Base-by-base conservation (phyloP, 2,797 vertebrate genomes). In the Lagodon rhomboides region DNA sequence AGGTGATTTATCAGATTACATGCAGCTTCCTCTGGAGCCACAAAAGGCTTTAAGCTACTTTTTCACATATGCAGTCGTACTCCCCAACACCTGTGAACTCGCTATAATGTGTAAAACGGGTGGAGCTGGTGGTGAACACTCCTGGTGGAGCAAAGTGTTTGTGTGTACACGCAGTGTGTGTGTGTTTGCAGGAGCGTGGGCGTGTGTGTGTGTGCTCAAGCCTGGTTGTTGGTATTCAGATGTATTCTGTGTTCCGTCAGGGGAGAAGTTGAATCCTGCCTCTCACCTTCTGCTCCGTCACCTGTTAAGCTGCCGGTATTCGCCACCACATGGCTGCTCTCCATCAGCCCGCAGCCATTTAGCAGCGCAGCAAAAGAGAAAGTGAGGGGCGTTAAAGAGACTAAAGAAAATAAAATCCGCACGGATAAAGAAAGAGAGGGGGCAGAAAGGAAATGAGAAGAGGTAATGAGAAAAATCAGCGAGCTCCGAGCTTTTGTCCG, bases 221-320 rank as follows among this genome's bases (percentile, higher is more conserved):
- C 18, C 13, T 0, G 4, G 50, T 55, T 11, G 50, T 78, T 77
- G 77, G 68, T 85, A 77, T 88, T 82, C 83, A 74, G 69, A 75
- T 86, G 76, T 74, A 63, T 79, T 82, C 75, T 44, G 73, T 46
- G 68, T 64, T 83, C 38, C 69, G 71, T 91, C 87, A 61, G 80
- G 73, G 64, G 73, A 84, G 53, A 83, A 51, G 73, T 58, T 68
- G 78, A 76, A 71, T 77, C 80, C 73, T 73, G 75, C 79, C 79
- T 80, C 79, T 83, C 81, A 73, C 88, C 88, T 81, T 87, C 88
- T 88, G 85, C 66, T 78, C 68, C 20, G 77, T 90, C 82, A 89
- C 85, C 89, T 90, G 80, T 68, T 84, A 74, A 77, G 78, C 79
- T 77, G 73, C 85, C 8, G 55, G 67, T 53, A 25, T 76, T 85